Conservation (phyloP, 2,888 invertebrate species). For the Lasioglossum malachurum region DNA sequence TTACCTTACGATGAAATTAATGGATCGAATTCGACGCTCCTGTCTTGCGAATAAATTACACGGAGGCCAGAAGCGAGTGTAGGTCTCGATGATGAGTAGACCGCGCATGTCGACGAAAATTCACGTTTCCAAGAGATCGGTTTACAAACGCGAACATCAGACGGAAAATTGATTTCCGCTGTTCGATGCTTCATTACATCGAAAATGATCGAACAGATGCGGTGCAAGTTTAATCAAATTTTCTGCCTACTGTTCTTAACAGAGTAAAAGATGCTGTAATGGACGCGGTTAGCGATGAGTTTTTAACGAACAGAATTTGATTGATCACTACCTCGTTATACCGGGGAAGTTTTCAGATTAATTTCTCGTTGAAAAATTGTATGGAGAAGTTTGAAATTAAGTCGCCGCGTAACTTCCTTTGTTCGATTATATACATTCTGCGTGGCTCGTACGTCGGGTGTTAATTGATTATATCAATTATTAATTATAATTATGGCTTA, state of each 20-base stretch:
- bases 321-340: background rate
- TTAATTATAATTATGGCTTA: background rate
- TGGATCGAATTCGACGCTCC: slow-evolving; percentile 11
- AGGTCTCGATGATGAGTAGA: background rate
- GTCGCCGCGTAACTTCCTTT: background rate
- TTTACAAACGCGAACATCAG: background rate
- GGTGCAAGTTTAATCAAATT: background rate
- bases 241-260: background rate
- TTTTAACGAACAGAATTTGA: background rate
- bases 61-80: background rate
- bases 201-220: background rate
- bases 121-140: background rate
- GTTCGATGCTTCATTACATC: background rate
- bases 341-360: background rate
- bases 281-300: background rate
- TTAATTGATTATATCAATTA: background rate
- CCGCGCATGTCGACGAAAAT: background rate
- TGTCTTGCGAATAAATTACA: slow-evolving; percentile 4
- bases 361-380: background rate
- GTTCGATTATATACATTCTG: background rate
- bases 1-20: slow-evolving; percentile 2
- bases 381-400: background rate
- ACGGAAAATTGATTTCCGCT: background rate
- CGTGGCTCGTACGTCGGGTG: background rate
- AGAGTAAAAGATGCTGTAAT: background rate